Evolutionary conservation across 2,888 invertebrate genomes (phyloP).

Genomic region (Diadegma fenestrale): DNA sequence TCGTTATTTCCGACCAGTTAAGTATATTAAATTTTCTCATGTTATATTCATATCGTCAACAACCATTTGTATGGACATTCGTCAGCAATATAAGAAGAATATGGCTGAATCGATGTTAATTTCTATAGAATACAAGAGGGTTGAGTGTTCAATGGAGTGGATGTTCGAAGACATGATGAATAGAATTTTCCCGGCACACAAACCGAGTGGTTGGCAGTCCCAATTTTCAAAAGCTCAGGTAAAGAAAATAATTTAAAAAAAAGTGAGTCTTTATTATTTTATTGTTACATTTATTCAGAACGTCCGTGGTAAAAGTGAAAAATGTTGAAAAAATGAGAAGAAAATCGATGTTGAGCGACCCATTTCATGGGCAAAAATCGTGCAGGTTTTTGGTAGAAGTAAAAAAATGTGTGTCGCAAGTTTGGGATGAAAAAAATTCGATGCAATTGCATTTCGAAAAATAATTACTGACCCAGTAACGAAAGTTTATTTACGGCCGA

Average conservation of each 20-base stretch:
- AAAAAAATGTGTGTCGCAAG: too few species aligned
- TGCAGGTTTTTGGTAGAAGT: too few species aligned
- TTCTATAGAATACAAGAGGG: conserved; percentile 22
- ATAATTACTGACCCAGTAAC: neutral
- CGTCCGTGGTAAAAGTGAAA: neutral
- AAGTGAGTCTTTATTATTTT: neutral
- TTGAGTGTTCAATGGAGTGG: neutral
- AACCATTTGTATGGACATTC: neutral
- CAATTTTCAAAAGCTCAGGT: neutral
- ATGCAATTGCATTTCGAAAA: neutral
- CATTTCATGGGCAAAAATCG: too few species aligned
- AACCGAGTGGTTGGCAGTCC: neutral
- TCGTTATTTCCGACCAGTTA: neutral
- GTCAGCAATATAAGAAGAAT: neutral
- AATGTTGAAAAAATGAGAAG: neutral
- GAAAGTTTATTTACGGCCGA: neutral
- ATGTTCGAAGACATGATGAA: neutral
- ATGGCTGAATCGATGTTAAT: conserved; percentile 21
- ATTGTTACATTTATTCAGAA: neutral
- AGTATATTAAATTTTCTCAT: neutral
- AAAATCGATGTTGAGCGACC: too few species aligned
- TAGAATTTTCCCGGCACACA: conserved; percentile 20
- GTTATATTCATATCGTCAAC: conserved; percentile 11
- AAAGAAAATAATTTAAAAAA: neutral
- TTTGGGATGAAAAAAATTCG: neutral